These are phyloP conservation scores for Trichonephila clavipes DNA, from an alignment of 1,140 invertebrate genomes.

Conservation along the genomic window DNA sequence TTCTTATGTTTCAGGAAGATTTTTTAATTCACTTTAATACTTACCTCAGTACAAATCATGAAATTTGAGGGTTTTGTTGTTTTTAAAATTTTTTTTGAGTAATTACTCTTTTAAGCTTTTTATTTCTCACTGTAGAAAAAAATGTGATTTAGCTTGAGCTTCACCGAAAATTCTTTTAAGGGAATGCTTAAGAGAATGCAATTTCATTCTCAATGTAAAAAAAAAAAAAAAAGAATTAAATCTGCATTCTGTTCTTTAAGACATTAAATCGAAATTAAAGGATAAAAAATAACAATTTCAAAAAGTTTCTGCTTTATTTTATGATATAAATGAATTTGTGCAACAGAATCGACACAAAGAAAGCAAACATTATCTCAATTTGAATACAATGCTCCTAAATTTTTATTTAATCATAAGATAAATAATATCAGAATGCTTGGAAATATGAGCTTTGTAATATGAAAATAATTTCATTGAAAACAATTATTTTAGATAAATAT, in stretches of 20 bases:
- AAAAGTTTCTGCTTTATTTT: neutral
- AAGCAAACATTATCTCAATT: neutral
- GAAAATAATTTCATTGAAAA: no score
- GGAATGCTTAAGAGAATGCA: neutral
- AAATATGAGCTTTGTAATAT: no score
- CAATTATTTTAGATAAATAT: no score
- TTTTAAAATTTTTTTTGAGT: conserved; percentile 35
- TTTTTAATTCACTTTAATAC: conserved; percentile 61
- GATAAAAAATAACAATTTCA: neutral
- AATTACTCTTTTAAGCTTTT: conserved; percentile 56
- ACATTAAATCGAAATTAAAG: neutral
- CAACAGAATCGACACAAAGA: neutral
- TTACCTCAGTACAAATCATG: neutral
- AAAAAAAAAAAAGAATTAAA: neutral
- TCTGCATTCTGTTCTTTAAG: neutral
- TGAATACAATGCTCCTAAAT: no score
- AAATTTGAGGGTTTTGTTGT: conserved; percentile 47
- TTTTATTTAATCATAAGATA: no score
- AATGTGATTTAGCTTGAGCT: neutral
- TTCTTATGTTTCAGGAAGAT: conserved; percentile 50
- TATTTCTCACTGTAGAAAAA: conserved; percentile 6
- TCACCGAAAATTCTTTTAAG: neutral
- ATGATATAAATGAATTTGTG: neutral
- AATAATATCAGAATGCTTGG: no score
- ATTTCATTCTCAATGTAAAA: conserved; percentile 1